Base-by-base conservation (phyloP, 2,797 vertebrate species). In the Tenualosa ilisha region DNA sequence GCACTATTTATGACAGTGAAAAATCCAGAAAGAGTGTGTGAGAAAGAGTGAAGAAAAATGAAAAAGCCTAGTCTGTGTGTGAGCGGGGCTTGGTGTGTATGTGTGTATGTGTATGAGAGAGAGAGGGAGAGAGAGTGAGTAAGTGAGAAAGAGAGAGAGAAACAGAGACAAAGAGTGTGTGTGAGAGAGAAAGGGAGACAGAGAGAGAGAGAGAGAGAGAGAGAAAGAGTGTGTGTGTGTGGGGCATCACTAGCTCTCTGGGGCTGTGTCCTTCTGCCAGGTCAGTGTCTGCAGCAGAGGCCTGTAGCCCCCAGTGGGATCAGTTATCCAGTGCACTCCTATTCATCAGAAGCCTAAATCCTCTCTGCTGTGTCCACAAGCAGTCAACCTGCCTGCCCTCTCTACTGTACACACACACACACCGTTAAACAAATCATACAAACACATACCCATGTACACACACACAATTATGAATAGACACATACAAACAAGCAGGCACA, bases 301-400 rank as follows among this genome's bases (percentile, higher is more conserved):
- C 49, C 72, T 56, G 84, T 83, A 82, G 61, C 54, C 72, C 79
- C 87, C 84, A 82, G 49, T 37, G 84, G 87, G 88, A 89, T 63
- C 86, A 88, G 86, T 89, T 89, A 87, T 82, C 81, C 61, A 82
- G 85, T 79, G 56, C 84, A 85, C 83, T 49, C 81, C 86, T 65
- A 89, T 90, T 87, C 84, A 89, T 90, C 89, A 90, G 86, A 68
- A 31, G 20, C 79, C 59, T 87, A 88, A 90, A 88, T 87, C 86
- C 86, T 83, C 65, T 79, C 85, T 13, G 12, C 65, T 84, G 84
- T 75, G 37, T 56, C 81, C 81, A 75, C 65, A 84, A 75, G 63
- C 81, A 83, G 81, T 59, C 26, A 40, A 72, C 65, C 65, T 72
- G 31, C 65, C 65, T 72, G 65, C 65, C 65, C 65, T 26, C 65